Evolutionary conservation across 1,140 invertebrate genomes (phyloP).

Genomic region (Holotrichia oblita): DNA sequence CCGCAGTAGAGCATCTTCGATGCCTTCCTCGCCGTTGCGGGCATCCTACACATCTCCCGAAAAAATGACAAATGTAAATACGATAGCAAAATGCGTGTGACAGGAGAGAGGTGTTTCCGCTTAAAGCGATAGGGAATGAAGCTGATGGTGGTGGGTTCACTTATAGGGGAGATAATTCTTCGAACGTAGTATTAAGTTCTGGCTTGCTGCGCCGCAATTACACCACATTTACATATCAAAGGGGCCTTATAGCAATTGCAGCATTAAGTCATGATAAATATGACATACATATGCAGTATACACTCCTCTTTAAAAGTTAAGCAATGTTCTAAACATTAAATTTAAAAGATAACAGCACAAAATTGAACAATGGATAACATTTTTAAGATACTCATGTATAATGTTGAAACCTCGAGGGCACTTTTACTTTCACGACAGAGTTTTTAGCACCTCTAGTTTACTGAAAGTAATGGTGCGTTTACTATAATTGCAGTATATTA

Average conservation of each 20-base stretch:
- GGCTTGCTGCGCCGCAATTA: constrained; percentile 1
- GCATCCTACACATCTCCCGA: neutral
- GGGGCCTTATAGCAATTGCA: constrained; percentile 3
- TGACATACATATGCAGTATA: too few relatives aligned
- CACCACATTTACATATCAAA: constrained; percentile 23
- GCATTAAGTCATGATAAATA: too few relatives aligned
- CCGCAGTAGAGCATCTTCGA: neutral
- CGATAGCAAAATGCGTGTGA: constrained; percentile 6
- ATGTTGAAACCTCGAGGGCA: too few relatives aligned
- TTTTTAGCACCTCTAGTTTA: too few relatives aligned
- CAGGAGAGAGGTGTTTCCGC: neutral
- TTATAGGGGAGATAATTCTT: neutral
- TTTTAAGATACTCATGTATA: too few relatives aligned
- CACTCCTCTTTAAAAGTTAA: too few relatives aligned
- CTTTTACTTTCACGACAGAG: too few relatives aligned
- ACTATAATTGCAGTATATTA: too few relatives aligned
- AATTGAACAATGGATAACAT: too few relatives aligned
- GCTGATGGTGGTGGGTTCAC: neutral
- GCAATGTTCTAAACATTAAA: too few relatives aligned
- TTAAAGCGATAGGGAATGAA: neutral
- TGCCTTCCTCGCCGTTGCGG: neutral
- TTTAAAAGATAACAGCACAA: too few relatives aligned
- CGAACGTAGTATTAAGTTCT: neutral
- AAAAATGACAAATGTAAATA: constrained; percentile 36
- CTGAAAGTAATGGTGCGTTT: too few relatives aligned